Base-by-base conservation (phyloP, 1,140 invertebrate genomes). In the Drosophila guanche region DNA sequence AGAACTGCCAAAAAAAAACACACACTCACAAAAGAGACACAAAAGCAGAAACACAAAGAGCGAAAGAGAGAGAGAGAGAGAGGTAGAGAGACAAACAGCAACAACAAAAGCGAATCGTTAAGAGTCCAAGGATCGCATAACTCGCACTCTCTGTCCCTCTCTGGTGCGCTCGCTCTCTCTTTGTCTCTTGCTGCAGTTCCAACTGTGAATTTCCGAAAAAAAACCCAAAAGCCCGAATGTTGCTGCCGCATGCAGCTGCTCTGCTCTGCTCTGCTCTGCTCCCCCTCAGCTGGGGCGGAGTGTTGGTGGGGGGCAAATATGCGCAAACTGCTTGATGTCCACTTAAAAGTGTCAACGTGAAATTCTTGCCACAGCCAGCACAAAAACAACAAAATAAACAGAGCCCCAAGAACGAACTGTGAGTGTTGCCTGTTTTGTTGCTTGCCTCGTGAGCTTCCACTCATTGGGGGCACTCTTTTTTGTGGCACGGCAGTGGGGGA, bases 341-440 rank as follows among this genome's bases (percentile, higher is more conserved):
- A 86, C 83, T 88, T 88, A 88, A 88, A 88, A 88, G 84, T 88
- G 83, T 88, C 83, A 88, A 88, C 83, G 83, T 88, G 50, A 88
- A 88, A 88, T 88, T 88, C 83, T 83, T 88, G 79, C 62, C 77
- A 77, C 61, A 27, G 48, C 50, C 33, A 69, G 71, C 75, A 75
- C 43, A 5, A 41, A 43, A 41, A 29, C 5, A 33, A 25, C 33
- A 46, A 46, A 27, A 10, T 58, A 37, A 29, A 20, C 16, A 20
- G 16, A 66, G 50, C 40, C 12, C 2, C 33, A 33, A 60, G n/a
- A 14, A 43, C 14, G 7, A 65, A 65, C 29, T 37, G 63, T 76
- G 72, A 85, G 74, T 79, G 71, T 85, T 80, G 80, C 68, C 48
- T 37, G 33, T 37, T 37, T 3, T 20, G 16, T 20, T 20, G 16